These are phyloP conservation scores for Eledone cirrhosa DNA, from an alignment of 2,888 invertebrate species.

Conservation along the genomic window DNA sequence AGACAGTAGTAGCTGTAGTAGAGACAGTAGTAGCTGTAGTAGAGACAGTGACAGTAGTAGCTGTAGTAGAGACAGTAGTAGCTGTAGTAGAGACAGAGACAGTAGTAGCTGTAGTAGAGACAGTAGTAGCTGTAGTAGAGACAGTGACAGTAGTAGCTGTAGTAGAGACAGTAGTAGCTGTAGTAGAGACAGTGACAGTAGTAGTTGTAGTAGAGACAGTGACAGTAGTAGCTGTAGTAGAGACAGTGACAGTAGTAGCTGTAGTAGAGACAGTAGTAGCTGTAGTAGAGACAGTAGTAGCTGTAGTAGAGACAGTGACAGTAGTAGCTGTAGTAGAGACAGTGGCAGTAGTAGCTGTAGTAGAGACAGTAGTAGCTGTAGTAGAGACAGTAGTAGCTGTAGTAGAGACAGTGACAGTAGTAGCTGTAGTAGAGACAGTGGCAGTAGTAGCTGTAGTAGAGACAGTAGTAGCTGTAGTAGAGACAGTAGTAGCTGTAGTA, in stretches of 20 bases:
- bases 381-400: neutral
- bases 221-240: conserved; percentile 13
- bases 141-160: neutral
- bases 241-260: neutral
- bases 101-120: neutral
- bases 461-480: neutral
- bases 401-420: neutral
- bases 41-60: neutral
- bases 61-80: neutral
- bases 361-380: conserved; percentile 11
- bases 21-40: neutral
- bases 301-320: neutral
- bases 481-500: neutral
- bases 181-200: neutral
- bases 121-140: neutral
- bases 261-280: conserved; percentile 18
- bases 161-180: neutral
- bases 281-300: neutral
- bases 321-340: too few relatives aligned
- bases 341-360: conserved; percentile 18
- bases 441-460: neutral
- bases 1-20: neutral
- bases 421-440: too few relatives aligned
- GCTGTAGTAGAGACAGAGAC: too few relatives aligned
- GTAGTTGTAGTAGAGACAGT: conserved; percentile 16